Base-by-base conservation (phyloP, 2,888 invertebrate genomes). In the Drosophila robusta region DNA sequence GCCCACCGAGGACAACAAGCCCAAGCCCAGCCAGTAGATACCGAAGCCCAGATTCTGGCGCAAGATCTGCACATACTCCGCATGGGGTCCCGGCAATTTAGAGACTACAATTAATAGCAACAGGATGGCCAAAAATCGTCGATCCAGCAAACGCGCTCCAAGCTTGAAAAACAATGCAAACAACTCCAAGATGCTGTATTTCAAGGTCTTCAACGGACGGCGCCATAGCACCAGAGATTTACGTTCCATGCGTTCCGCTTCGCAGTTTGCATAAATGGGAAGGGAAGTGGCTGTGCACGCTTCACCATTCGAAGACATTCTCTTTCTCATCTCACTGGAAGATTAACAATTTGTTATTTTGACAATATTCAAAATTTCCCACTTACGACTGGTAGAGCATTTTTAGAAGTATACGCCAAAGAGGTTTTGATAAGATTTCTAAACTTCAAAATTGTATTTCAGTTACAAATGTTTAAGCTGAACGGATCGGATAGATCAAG, bases 1-100 rank as follows among this genome's bases (percentile, higher is more conserved):
- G 0, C 99, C 99, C 60, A 99, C 98, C 0, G 99, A 99, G 34
- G 99, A 99, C 76, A 99, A 94, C 46, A 99, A 96, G 12, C 99
- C 99, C 41, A 99, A 94, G 12, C 96, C 95, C 75, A 98, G 94
- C 98, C 98, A 99, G 93, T 98, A 98, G 7, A 95, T 93, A 93
- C 89, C 78, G 63, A 92, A 92, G 82, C 90, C 90, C 3, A 91
- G 82, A 76, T 92, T 90, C 24, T 82, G 78, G 38, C 89, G 87
- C 14, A 90, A 80, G 32, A 89, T 62, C n/a, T 82, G 84, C 62
- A 92, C 73, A 18, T 89, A 76, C 16, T 87, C 56, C 64, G 90
- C 90, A 87, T 92, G 92, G 4, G 89, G 91, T 26, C 92, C 92
- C 16, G 92, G 91, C 54, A 91, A 65, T 66, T 90, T 81, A 64